Conservation (phyloP, 2,113 vertebrate species). For the Phoenicopterus ruber region DNA sequence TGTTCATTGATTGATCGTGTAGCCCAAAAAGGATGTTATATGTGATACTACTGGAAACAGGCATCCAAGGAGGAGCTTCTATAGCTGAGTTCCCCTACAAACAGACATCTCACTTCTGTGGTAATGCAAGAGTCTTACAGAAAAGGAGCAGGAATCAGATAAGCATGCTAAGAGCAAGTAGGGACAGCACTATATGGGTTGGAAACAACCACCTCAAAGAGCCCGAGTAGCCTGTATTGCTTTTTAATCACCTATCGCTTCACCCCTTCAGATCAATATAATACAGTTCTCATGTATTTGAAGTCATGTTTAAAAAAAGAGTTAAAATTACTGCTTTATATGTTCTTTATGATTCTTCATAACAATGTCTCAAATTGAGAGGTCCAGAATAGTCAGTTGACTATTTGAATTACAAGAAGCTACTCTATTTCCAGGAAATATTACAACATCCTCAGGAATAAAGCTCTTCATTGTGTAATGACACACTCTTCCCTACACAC, state of each 20-base stretch:
- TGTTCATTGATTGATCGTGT: background rate
- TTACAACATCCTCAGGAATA: background rate
- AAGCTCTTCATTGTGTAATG: background rate
- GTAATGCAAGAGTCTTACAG: background rate
- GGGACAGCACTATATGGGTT: background rate
- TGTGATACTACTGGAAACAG: background rate
- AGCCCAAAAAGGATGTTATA: background rate
- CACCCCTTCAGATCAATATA: background rate
- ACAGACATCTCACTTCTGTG: background rate
- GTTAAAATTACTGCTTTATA: background rate
- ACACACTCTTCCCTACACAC: background rate
- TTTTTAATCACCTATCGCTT: background rate
- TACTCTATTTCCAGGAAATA: background rate
- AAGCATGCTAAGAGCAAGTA: background rate
- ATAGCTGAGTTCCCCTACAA: background rate
- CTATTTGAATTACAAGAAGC: background rate
- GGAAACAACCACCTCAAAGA: background rate
- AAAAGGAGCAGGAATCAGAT: background rate
- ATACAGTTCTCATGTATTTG: fast-evolving
- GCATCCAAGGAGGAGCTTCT: background rate
- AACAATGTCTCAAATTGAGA: background rate
- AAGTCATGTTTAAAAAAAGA: background rate
- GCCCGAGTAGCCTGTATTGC: background rate
- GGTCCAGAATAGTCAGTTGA: background rate
- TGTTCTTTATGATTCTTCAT: background rate